Percentiles rank a stretch among this genome's conserved stretches.
Evolutionary conservation across 2,888 invertebrate genomes (phyloP).

Genomic region (Coremacera marginata): DNA sequence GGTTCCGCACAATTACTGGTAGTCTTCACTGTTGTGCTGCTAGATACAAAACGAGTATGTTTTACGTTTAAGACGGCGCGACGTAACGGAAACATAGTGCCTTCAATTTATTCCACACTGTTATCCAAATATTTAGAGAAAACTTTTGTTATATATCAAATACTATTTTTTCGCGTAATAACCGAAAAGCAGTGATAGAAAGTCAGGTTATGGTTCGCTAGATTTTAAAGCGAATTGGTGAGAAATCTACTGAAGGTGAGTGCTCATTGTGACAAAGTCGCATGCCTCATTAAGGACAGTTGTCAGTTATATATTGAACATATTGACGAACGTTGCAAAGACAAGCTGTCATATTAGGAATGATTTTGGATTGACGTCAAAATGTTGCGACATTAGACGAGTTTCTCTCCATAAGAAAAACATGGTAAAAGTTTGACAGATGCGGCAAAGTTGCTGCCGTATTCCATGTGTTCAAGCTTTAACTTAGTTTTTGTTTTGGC

Average conservation of each 20-base stretch:
- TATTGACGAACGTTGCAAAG: too few species aligned
- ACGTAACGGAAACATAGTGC: conserved; percentile 4
- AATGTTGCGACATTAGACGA: too few species aligned
- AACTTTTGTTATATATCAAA: neutral
- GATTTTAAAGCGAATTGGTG: neutral
- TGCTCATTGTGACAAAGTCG: neutral
- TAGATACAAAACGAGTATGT: conserved; percentile 25
- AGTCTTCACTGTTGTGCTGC: conserved; percentile 47
- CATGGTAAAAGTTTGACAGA: too few species aligned
- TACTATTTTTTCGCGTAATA: neutral
- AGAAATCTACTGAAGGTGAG: neutral
- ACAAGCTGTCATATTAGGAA: too few species aligned
- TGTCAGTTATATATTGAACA: too few species aligned
- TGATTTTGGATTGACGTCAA: too few species aligned
- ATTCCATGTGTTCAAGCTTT: too few species aligned
- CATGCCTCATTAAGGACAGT: too few species aligned
- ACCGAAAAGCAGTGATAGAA: neutral
- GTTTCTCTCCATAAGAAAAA: too few species aligned
- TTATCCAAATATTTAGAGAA: neutral
- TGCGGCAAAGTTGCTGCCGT: too few species aligned
- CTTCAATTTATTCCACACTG: neutral
- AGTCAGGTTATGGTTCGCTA: conserved; percentile 5
- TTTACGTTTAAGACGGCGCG: neutral
- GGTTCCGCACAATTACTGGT: conserved; percentile 48
- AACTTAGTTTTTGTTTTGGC: too few species aligned